Percentiles rank a stretch among this genome's conserved stretches.
phyloP scores from a whole-genome alignment of 2,797 vertebrate genomes.

The Nothura maculosa region DNA sequence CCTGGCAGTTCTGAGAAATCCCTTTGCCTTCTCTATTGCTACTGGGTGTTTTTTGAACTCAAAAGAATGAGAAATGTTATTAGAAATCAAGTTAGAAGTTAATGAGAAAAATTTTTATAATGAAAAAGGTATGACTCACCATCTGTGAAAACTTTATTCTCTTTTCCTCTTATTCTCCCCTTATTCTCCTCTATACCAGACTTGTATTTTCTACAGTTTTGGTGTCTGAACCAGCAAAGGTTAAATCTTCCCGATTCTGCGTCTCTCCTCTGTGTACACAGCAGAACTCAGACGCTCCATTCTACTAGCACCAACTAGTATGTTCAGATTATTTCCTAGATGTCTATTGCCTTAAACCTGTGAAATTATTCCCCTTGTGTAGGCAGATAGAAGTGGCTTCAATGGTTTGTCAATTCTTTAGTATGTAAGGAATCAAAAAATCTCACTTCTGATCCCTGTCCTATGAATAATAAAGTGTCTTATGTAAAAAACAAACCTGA shows the following conservation, averaged over 20 bases:
- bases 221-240: neutral
- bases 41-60: neutral
- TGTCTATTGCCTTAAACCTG: neutral
- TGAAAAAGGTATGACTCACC: neutral
- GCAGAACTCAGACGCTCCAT: neutral
- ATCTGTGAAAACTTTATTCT: neutral
- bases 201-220: neutral
- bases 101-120: neutral
- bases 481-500: neutral
- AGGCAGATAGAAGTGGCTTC: no score
- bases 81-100: no score
- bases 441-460: neutral
- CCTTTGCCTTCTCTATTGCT: neutral
- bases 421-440: neutral
- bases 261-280: neutral
- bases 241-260: neutral
- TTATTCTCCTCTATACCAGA: neutral
- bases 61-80: neutral
- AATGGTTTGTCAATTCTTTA: neutral
- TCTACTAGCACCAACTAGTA: neutral
- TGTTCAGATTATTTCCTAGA: neutral
- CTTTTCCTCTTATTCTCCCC: neutral
- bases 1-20: neutral
- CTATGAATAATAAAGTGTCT: neutral
- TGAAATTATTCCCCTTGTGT: neutral